Conservation (phyloP, 2,113 vertebrate species). For the Mormyrus iriodes region DNA sequence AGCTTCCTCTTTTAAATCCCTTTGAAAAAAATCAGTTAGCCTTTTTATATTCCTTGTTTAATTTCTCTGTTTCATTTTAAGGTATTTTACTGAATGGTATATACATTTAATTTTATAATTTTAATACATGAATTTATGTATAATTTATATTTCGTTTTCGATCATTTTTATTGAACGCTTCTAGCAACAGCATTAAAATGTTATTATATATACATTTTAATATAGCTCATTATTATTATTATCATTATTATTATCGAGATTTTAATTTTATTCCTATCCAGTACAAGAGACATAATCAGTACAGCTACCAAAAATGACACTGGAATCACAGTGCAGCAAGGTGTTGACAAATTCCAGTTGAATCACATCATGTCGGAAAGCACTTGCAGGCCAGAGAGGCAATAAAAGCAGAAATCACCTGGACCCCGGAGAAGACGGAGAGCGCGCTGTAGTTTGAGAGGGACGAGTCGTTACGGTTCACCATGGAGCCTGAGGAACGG, state of each 20-base stretch:
- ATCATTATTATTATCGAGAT: not conserved
- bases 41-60: not conserved
- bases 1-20: not conserved
- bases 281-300: not conserved
- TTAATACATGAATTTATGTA: not conserved
- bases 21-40: not conserved
- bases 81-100: not conserved
- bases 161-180: not conserved
- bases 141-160: not conserved
- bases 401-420: constrained; percentile 47
- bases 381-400: not conserved
- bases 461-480: constrained; percentile 67
- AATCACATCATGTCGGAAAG: not conserved
- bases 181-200: not conserved
- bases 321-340: not conserved
- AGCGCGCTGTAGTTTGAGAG: constrained; percentile 68
- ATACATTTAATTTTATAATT: not conserved
- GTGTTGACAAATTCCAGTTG: not conserved
- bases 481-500: constrained; percentile 62
- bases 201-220: not conserved
- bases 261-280: not conserved
- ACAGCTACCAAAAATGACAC: not conserved
- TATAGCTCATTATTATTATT: not conserved
- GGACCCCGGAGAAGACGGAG: constrained; percentile 66
- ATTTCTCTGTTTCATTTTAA: not conserved